Evolutionary conservation across 2,113 vertebrate genomes (phyloP).

Genomic region (Tetrao urogallus): DNA sequence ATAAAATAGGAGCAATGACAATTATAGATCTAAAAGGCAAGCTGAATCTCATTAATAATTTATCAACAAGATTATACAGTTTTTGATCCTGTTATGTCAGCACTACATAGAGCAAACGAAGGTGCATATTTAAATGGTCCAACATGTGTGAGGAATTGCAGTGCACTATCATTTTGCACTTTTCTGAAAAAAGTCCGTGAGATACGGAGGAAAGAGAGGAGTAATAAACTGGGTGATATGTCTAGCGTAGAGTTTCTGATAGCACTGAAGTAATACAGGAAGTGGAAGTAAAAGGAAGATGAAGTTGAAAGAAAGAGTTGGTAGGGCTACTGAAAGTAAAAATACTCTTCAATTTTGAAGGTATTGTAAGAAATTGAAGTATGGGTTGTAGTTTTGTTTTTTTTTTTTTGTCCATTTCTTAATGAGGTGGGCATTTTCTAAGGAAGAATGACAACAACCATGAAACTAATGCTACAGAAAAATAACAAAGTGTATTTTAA

Average conservation of each 20-base stretch:
- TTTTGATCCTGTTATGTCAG: not conserved
- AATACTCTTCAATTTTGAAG: not conserved
- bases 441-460: not conserved
- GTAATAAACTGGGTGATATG: not conserved
- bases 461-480: not conserved
- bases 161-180: not conserved
- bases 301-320: not conserved
- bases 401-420: not conserved
- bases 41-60: not conserved
- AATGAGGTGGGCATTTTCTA: not conserved
- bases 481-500: not conserved
- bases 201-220: not conserved
- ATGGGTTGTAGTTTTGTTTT: not conserved
- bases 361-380: fast-evolving
- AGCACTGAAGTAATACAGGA: not conserved
- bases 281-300: not conserved
- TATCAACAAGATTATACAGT: not conserved
- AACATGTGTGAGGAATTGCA: not conserved
- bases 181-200: not conserved
- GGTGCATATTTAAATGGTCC: not conserved
- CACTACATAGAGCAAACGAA: not conserved
- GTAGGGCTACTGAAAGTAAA: not conserved
- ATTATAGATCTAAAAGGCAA: not conserved
- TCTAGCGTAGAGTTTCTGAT: not conserved
- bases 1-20: not conserved